Evolutionary conservation across 1,140 invertebrate species (phyloP).

Genomic region (Lasaia peninsularis): DNA sequence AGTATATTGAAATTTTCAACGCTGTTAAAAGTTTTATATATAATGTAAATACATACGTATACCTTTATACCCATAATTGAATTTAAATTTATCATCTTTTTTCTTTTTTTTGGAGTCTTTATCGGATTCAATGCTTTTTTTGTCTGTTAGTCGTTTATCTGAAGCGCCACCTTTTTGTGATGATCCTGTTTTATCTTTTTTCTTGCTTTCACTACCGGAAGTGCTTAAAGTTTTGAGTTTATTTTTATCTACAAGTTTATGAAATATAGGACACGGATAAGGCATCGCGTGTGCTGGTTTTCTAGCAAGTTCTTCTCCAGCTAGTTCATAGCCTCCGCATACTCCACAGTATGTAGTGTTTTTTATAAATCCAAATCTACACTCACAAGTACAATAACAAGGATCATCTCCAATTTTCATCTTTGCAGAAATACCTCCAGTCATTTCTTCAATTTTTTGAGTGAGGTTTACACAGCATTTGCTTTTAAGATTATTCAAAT

Average conservation of each 20-base stretch:
- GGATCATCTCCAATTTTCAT: constrained; percentile 46
- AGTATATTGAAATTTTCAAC: not conserved
- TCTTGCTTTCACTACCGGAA: constrained; percentile 52
- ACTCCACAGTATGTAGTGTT: constrained; percentile 61
- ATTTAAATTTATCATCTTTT: constrained; percentile 59
- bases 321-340: constrained; percentile 57
- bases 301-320: constrained; percentile 45
- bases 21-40: constrained; percentile 18
- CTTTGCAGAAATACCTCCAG: constrained; percentile 44
- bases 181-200: constrained; percentile 35
- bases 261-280: constrained; percentile 58
- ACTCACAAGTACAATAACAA: constrained; percentile 66
- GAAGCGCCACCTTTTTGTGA: constrained; percentile 35
- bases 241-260: constrained; percentile 58
- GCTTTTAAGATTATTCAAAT: constrained; percentile 36
- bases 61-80: constrained; percentile 68
- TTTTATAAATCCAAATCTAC: constrained; percentile 57
- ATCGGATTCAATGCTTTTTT: constrained; percentile 53
- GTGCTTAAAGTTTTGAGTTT: constrained; percentile 49
- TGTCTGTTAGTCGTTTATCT: constrained; percentile 34
- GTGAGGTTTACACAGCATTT: constrained; percentile 41
- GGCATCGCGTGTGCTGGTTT: constrained; percentile 31
- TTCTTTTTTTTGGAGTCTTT: constrained; percentile 54
- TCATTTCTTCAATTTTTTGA: constrained; percentile 41
- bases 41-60: constrained; percentile 58